Evolutionary conservation across 2,888 invertebrate species (phyloP).

Genomic region (Campoplex nolae): DNA sequence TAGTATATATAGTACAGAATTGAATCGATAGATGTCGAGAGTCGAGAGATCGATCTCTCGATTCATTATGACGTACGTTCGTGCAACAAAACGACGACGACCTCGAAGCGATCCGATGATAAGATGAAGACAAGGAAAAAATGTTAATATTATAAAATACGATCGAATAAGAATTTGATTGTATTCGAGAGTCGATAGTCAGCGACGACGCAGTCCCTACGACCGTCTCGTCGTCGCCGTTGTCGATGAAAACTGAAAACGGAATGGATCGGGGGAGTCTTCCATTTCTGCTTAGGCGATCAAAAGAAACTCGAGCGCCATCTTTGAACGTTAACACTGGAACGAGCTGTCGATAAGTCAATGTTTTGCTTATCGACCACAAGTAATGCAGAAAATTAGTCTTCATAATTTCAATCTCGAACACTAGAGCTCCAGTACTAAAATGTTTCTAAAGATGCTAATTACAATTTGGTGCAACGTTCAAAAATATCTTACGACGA

Average conservation of each 20-base stretch:
- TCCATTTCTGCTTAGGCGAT: background rate
- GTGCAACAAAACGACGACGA: background rate
- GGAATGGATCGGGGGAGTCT: background rate
- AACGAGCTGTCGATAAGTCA: background rate
- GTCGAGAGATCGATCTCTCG: constrained; percentile 52
- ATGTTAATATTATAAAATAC: background rate
- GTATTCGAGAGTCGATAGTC: constrained; percentile 5
- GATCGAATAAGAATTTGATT: background rate
- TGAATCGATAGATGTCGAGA: constrained; percentile 32
- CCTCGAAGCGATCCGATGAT: background rate
- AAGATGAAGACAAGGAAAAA: background rate
- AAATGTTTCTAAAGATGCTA: background rate
- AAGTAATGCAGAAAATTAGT: background rate
- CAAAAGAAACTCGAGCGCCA: background rate
- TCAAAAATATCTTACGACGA: background rate
- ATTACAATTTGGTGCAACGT: background rate
- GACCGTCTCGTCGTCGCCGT: background rate
- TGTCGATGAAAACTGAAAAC: background rate
- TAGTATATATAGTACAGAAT: background rate
- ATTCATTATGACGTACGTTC: background rate
- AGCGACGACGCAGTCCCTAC: constrained; percentile 4
- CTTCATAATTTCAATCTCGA: background rate
- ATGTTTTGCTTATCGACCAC: background rate
- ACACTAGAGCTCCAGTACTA: background rate
- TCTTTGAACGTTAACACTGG: background rate